Conservation (phyloP, 2,113 vertebrate genomes). For the Gnathonemus echidnorhynchus region DNA sequence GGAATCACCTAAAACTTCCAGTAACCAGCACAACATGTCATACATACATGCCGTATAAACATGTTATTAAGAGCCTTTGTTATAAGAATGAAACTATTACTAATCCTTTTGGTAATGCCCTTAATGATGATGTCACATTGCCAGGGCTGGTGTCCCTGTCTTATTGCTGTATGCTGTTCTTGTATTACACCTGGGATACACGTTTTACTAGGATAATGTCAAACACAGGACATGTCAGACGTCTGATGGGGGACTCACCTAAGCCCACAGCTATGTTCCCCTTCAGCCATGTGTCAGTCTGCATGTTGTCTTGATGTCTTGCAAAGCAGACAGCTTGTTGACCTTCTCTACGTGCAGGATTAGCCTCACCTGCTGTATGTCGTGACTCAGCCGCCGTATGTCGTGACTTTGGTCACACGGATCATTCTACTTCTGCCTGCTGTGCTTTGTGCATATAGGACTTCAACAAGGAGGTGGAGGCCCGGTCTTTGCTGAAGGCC, state of each 20-base stretch:
- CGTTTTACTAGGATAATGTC: neutral
- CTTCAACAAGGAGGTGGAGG: slow-evolving; percentile 71
- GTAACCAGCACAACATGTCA: neutral
- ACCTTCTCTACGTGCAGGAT: neutral
- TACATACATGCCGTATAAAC: neutral
- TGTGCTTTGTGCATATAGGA: slow-evolving; percentile 50
- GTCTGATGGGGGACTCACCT: neutral
- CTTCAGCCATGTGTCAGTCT: neutral
- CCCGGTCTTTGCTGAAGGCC: slow-evolving; percentile 62
- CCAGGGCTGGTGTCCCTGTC: neutral
- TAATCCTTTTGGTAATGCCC: neutral
- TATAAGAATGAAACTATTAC: neutral
- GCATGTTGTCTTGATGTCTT: neutral
- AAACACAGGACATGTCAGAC: neutral
- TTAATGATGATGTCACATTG: neutral
- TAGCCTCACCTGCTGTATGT: too few species aligned
- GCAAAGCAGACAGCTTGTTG: neutral
- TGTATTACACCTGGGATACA: neutral
- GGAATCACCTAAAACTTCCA: neutral
- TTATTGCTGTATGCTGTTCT: neutral
- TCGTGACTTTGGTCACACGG: neutral
- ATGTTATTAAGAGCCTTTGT: neutral
- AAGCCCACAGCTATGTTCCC: neutral
- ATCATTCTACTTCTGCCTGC: neutral
- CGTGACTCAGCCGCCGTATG: too few species aligned